phyloP scores from a whole-genome alignment of 2,113 vertebrate species.

The Gavia stellata region DNA sequence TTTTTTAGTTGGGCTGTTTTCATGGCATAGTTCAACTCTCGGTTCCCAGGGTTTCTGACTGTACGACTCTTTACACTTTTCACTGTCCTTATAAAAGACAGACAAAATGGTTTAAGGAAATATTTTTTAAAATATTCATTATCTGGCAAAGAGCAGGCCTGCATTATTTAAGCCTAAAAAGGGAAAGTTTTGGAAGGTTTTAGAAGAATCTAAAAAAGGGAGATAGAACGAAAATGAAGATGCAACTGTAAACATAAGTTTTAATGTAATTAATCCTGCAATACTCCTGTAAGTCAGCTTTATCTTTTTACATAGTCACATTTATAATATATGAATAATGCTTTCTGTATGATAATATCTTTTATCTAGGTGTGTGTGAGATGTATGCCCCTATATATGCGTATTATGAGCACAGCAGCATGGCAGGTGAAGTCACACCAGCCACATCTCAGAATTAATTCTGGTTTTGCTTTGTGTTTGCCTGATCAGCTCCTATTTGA shows the following conservation, averaged over 20 bases:
- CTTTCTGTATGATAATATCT: neutral
- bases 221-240: constrained; percentile 4
- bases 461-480: neutral
- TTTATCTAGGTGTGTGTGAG: neutral
- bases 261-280: neutral
- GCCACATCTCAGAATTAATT: neutral
- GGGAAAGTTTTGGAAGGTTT: constrained; percentile 32
- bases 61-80: neutral
- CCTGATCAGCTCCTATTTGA: accelerated
- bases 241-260: neutral
- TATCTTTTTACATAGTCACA: neutral
- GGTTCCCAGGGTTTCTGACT: constrained; percentile 32
- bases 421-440: neutral
- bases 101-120: constrained; percentile 45
- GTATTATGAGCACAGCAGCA: neutral
- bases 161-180: constrained; percentile 53
- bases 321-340: neutral
- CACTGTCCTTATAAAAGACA: neutral
- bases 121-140: constrained; percentile 60
- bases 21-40: constrained; percentile 15
- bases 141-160: constrained; percentile 34
- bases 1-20: neutral
- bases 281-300: neutral
- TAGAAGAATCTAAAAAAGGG: constrained; percentile 2
- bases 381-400: neutral